These are phyloP conservation scores for Drosophila jambulina DNA, from an alignment of 1,140 invertebrate genomes.

Conservation along the genomic window DNA sequence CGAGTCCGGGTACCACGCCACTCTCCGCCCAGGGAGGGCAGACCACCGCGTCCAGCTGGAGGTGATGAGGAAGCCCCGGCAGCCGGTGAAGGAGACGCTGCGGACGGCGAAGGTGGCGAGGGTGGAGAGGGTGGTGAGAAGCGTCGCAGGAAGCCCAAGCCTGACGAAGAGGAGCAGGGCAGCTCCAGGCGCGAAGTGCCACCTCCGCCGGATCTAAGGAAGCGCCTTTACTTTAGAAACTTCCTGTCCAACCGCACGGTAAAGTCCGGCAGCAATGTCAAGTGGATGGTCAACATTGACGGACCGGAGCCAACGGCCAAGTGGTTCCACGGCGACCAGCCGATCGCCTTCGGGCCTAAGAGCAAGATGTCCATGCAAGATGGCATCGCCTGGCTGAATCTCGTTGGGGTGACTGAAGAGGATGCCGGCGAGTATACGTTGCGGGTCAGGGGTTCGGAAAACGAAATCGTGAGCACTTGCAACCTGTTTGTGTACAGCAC, in stretches of 20 bases:
- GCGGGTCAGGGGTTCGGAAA: conserved; percentile 87
- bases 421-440: conserved; percentile 88
- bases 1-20: conserved; percentile 56
- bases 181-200: conserved; percentile 69
- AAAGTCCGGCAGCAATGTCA: conserved; percentile 87
- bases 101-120: conserved; percentile 29
- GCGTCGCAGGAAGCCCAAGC: conserved; percentile 58
- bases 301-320: conserved; percentile 90
- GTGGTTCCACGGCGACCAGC: conserved; percentile 89
- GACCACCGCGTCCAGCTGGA: conserved; percentile 61
- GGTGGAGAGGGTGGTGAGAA: conserved; percentile 44
- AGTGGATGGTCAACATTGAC: conserved; percentile 91
- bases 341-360: conserved; percentile 83
- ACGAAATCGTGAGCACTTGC: conserved; percentile 81
- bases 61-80: conserved; percentile 54
- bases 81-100: conserved; percentile 46
- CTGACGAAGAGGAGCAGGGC: conserved; percentile 61
- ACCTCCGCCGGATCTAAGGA: conserved; percentile 85
- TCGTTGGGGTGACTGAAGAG: conserved; percentile 86
- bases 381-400: conserved; percentile 89
- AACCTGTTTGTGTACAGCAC: conserved; percentile 79
- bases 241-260: conserved; percentile 89
- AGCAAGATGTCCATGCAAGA: conserved; percentile 86
- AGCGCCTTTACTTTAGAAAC: conserved; percentile 90
- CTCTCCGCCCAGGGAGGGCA: conserved; percentile 68